Evolutionary conservation across 2,797 vertebrate species (phyloP).

Genomic region (Harpagifer antarcticus): DNA sequence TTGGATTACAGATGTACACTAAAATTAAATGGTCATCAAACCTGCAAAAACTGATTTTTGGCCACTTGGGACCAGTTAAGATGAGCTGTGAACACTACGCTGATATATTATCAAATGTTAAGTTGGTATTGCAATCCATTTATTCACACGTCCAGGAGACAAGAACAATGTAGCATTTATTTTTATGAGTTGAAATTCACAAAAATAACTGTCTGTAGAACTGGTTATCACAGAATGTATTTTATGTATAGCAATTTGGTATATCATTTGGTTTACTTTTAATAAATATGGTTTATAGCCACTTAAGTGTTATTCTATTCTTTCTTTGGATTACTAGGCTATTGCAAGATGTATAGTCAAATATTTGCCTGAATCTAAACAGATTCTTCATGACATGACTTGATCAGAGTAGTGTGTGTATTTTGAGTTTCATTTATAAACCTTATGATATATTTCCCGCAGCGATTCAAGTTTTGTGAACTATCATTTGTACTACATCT

Average conservation of each 20-base stretch:
- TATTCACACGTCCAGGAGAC: neutral
- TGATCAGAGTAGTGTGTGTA: neutral
- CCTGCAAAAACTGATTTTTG: neutral
- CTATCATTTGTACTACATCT: slow-evolving; percentile 1
- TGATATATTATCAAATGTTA: neutral
- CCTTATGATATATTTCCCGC: neutral
- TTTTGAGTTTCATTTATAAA: slow-evolving; percentile 13
- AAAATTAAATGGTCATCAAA: neutral
- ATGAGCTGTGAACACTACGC: neutral
- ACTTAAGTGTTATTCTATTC: neutral
- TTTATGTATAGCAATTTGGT: neutral
- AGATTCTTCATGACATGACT: slow-evolving; percentile 23
- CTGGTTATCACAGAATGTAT: neutral
- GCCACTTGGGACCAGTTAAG: neutral
- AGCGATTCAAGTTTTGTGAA: neutral
- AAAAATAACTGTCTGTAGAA: no score
- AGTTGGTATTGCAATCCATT: neutral
- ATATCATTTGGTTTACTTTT: neutral
- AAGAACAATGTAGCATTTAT: neutral
- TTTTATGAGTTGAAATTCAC: neutral
- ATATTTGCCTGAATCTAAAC: slow-evolving; percentile 13
- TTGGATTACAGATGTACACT: no score
- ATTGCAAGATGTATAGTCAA: neutral
- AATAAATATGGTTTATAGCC: neutral
- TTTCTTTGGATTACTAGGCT: neutral